Conservation (phyloP, 2,888 invertebrate genomes). For the Frankliniella intonsa region DNA sequence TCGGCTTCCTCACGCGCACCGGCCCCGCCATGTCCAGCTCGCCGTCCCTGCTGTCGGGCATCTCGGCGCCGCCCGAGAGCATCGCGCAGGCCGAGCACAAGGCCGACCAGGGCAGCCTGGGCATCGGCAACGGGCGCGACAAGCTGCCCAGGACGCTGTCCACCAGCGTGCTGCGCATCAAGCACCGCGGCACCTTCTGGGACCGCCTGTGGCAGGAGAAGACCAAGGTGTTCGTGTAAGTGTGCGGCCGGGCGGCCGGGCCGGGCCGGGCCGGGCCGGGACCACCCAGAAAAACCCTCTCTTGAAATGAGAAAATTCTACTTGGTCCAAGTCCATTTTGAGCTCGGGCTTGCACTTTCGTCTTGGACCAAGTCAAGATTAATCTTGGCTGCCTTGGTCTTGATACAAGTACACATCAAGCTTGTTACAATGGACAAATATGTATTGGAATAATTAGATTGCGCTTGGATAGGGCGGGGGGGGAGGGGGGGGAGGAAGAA, state of each 20-base stretch:
- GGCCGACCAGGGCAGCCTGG: not conserved
- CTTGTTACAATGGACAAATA: no score
- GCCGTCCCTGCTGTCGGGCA: conserved; percentile 35
- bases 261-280: no score
- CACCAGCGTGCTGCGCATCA: conserved; percentile 73
- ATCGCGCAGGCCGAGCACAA: not conserved
- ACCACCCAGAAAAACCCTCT: no score
- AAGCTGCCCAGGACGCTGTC: conserved; percentile 67
- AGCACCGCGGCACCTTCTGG: conserved; percentile 76
- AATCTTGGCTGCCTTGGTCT: no score
- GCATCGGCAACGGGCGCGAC: conserved; percentile 37
- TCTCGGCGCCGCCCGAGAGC: conserved; percentile 32
- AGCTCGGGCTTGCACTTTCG: no score
- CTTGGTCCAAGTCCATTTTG: no score
- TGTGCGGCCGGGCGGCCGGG: conserved; percentile 40
- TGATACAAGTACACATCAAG: no score
- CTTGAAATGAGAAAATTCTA: no score
- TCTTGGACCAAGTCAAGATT: no score
- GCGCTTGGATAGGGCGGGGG: no score
- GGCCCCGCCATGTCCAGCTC: conserved; percentile 35
- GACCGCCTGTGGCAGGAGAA: conserved; percentile 74
- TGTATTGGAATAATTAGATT: no score
- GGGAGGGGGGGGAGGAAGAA: no score
- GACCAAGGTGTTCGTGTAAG: conserved; percentile 65
- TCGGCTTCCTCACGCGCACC: conserved; percentile 21